Evolutionary conservation across 2,797 vertebrate genomes (phyloP).

Genomic region (Carduelis carduelis): DNA sequence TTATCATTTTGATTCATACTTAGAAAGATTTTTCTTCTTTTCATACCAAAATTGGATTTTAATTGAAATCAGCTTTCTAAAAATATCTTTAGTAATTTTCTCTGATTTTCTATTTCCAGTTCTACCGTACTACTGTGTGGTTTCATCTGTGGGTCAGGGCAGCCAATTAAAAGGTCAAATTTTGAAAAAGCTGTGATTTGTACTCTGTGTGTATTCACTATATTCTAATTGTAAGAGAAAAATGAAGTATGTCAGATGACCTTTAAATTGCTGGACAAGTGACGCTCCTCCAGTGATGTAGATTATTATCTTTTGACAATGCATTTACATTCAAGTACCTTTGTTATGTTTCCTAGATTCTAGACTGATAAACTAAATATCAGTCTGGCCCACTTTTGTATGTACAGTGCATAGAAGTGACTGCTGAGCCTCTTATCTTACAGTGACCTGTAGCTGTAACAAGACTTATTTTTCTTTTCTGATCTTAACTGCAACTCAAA

Average conservation of each 20-base stretch:
- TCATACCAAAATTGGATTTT: conserved; percentile 5
- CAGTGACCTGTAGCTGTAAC: conserved; percentile 43
- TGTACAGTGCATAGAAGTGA: conserved; percentile 6
- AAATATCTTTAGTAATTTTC: not conserved
- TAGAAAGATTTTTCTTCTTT: conserved; percentile 20
- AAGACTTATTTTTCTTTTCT: conserved; percentile 13
- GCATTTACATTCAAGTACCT: conserved; percentile 59
- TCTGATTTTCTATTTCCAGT: not conserved
- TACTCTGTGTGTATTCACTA: not conserved
- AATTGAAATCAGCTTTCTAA: conserved; percentile 25
- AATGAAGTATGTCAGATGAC: conserved; percentile 22
- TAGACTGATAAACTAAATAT: conserved; percentile 52
- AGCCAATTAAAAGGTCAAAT: conserved; percentile 27
- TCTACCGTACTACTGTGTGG: not conserved
- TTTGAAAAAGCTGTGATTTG: not conserved
- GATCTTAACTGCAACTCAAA: conserved; percentile 17
- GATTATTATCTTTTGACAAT: conserved; percentile 43
- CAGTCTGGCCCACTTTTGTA: conserved; percentile 9
- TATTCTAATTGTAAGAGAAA: conserved; percentile 21
- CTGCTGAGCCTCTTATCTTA: conserved; percentile 47
- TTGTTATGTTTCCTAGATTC: conserved; percentile 52
- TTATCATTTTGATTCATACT: not conserved
- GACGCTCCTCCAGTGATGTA: not conserved
- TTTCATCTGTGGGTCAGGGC: not conserved
- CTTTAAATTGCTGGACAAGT: conserved; percentile 60